Evolutionary conservation across 2,797 vertebrate species (phyloP), one percentile per base, ranked within the genome.

Genomic region (Chaetophractus vellerosus): DNA sequence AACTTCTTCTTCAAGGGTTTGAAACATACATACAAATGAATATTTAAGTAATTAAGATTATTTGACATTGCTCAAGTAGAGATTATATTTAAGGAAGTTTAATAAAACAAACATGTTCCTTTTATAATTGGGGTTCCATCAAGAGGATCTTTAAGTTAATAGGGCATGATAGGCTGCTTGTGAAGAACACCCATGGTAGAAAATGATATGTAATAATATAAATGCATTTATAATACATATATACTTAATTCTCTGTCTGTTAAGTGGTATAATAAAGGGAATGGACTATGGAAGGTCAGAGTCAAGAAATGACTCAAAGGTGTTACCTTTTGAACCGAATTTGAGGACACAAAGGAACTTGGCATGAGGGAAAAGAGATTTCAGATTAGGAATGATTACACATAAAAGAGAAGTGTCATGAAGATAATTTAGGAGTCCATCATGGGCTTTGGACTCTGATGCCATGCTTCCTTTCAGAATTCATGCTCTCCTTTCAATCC

Each of bases 51-150:
- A 88, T 64, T 75, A 74, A 83, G 52, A 61, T 9, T 89, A 71
- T 59, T 57, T 91, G n/a, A 55, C 28, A 66, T 69, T 94, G 48
- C 90, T 90, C 23, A 66, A 74, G 94, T 71, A 71, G 87, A 63
- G 28, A 0, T 82, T 45, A 5, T 76, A 93, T 64, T 64, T 92
- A 88, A 92, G 52, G 36, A 45, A 96, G n/a, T 64, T 36, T 83
- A 78, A 72, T 24, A 76, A 63, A 90, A 31, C 12, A 79, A 61
- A 11, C 12, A 63, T 15, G n/a, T 86, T 68, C 79, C 36, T 0
- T 76, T 9, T 93, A 4, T 63, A 94, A 75, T 82, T 91, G 12
- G 38, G n/a, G 26, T 79, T 52, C 38, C 26, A 28, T 72, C 61
- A 91, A 36, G 55, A 79, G 19, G 24, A 81, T 80, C 55, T 90